phyloP scores from a whole-genome alignment of 1,140 invertebrate genomes.

The Propsilocerus akamusi region DNA sequence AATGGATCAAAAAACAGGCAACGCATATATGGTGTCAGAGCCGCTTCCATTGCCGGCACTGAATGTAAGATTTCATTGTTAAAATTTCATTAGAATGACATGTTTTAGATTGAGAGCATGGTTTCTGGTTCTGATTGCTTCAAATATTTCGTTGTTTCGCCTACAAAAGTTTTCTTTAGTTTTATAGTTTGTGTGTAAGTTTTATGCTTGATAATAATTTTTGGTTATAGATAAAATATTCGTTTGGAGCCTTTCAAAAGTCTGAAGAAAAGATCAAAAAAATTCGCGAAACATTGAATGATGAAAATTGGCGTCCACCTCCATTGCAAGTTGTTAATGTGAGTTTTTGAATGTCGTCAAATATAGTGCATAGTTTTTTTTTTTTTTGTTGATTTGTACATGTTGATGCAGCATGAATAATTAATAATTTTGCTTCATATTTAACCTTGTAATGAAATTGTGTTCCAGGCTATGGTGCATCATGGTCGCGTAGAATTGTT shows the following conservation, averaged over 20 bases:
- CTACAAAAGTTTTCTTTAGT: background rate
- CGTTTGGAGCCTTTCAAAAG: slow-evolving; percentile 35
- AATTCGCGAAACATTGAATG: slow-evolving; percentile 30
- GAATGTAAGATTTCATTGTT: slow-evolving; percentile 34
- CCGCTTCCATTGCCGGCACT: slow-evolving; percentile 45
- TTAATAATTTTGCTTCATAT: background rate
- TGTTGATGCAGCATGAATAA: background rate
- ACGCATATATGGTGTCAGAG: slow-evolving; percentile 30
- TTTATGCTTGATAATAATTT: background rate
- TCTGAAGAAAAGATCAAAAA: slow-evolving; percentile 29
- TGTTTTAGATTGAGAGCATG: background rate
- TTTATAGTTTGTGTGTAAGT: background rate
- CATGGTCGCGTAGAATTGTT: slow-evolving; percentile 60
- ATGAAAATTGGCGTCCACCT: slow-evolving; percentile 35
- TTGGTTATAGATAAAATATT: slow-evolving; percentile 35
- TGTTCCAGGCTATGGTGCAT: slow-evolving; percentile 53
- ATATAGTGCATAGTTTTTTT: no score
- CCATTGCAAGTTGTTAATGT: slow-evolving; percentile 44
- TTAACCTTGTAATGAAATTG: background rate
- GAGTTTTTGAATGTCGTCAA: slow-evolving; percentile 21
- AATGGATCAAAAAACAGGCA: slow-evolving; percentile 35
- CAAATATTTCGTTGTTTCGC: no score
- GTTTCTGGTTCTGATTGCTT: no score
- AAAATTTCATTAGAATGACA: background rate
- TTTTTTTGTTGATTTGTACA: background rate